These are phyloP conservation scores for Drosophila pseudotalamancana DNA, from an alignment of 2,888 invertebrate species.

Conservation along the genomic window DNA sequence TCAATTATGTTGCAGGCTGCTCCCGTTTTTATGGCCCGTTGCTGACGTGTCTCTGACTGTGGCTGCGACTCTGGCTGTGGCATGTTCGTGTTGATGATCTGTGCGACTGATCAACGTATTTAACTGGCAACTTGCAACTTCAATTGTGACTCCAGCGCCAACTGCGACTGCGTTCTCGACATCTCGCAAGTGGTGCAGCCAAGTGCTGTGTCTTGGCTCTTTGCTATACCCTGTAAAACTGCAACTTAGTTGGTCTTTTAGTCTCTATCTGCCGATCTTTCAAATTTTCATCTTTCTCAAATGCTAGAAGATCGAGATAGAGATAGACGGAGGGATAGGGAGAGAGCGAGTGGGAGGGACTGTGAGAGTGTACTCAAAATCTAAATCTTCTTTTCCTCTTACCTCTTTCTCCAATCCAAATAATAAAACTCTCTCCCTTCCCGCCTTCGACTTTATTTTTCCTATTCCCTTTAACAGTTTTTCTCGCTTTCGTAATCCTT, in stretches of 20 bases:
- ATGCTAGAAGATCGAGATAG: too few species aligned
- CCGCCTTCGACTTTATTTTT: too few species aligned
- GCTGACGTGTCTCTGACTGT: slow-evolving; percentile 64
- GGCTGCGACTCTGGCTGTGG: slow-evolving; percentile 34
- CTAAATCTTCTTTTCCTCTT: too few species aligned
- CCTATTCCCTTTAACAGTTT: not conserved
- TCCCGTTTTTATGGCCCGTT: slow-evolving; percentile 72
- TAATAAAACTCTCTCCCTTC: too few species aligned
- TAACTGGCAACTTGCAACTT: slow-evolving; percentile 46
- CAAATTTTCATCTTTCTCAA: too few species aligned
- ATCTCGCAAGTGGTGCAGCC: slow-evolving; percentile 26
- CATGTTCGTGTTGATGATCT: slow-evolving; percentile 68
- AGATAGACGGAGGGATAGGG: too few species aligned
- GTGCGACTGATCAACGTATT: slow-evolving; percentile 71
- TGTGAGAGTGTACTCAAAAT: too few species aligned
- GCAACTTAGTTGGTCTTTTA: too few species aligned
- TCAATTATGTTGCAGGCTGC: slow-evolving; percentile 78
- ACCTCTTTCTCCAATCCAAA: too few species aligned
- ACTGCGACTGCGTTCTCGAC: slow-evolving; percentile 62
- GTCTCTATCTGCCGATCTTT: too few species aligned
- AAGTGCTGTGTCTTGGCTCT: not conserved
- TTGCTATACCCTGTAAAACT: slow-evolving; percentile 11
- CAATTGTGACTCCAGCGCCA: slow-evolving; percentile 29
- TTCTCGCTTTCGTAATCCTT: too few species aligned
- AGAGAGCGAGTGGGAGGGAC: too few species aligned